phyloP scores from a whole-genome alignment of 2,888 invertebrate genomes.

The Oeneis ivallda region DNA sequence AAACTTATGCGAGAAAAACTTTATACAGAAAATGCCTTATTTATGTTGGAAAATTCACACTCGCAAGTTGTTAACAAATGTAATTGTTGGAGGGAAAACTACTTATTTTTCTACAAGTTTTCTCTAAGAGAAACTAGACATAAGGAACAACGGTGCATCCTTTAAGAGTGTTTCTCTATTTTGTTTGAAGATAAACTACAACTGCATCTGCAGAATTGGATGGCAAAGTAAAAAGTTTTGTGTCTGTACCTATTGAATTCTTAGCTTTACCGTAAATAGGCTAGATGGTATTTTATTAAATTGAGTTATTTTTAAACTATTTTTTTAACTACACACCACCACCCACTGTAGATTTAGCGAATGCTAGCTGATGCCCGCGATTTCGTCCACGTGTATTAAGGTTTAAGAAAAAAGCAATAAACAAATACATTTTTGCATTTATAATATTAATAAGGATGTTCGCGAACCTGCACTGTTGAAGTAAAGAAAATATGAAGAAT shows the following conservation, averaged over 20 bases:
- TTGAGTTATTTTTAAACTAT: no score
- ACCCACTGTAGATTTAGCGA: neutral
- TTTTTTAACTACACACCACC: neutral
- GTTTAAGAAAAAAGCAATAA: no score
- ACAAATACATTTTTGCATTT: no score
- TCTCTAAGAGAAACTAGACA: neutral
- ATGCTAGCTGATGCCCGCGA: no score
- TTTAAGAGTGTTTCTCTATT: neutral
- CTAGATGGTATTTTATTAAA: no score
- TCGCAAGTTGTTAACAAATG: conserved; percentile 11
- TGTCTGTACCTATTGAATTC: neutral
- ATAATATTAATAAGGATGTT: neutral
- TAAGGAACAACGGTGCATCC: neutral
- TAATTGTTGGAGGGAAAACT: conserved; percentile 9
- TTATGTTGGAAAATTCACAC: conserved; percentile 6
- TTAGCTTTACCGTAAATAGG: neutral
- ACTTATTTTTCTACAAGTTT: conserved; percentile 1
- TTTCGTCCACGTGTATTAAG: no score
- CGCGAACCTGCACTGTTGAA: no score
- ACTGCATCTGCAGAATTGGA: neutral
- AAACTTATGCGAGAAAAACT: conserved; percentile 4
- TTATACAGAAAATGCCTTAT: neutral
- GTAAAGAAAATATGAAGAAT: no score
- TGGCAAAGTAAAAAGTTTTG: neutral
- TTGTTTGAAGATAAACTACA: conserved; percentile 3